These are phyloP conservation scores for Meghimatium bilineatum DNA, from an alignment of 2,888 invertebrate genomes.

Conservation along the genomic window DNA sequence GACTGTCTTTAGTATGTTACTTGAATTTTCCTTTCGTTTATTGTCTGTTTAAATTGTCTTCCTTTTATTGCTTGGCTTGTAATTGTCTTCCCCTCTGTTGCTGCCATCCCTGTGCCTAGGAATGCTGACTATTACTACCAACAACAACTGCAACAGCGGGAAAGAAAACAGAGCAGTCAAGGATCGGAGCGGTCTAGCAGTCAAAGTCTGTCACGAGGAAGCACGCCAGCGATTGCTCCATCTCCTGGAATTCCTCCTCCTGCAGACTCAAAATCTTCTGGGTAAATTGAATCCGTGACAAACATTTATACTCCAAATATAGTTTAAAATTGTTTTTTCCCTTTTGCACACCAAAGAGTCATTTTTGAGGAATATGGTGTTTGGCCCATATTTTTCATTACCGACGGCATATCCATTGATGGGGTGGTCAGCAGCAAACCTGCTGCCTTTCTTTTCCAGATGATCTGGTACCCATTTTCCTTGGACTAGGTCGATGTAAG, in stretches of 20 bases:
- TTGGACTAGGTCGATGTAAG: no score
- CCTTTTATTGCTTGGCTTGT: neutral
- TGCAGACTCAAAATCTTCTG: neutral
- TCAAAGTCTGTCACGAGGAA: constrained; percentile 32
- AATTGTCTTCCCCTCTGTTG: neutral
- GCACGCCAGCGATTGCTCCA: constrained; percentile 14
- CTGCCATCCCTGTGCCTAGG: constrained; percentile 25
- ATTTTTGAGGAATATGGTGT: no score
- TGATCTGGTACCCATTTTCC: no score
- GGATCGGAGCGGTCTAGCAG: neutral
- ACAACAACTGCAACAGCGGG: constrained; percentile 31
- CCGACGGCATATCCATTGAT: no score
- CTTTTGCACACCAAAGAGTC: no score
- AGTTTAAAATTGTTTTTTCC: no score
- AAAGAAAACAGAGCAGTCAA: constrained; percentile 16
- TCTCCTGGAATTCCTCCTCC: constrained; percentile 26
- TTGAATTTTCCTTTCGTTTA: no score
- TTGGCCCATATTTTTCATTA: no score
- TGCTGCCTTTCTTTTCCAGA: no score
- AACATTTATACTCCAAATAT: no score
- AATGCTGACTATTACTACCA: constrained; percentile 44
- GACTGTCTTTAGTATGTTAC: no score
- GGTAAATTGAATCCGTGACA: neutral
- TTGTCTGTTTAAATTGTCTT: neutral
- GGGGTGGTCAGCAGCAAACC: no score